Evolutionary conservation across 2,113 vertebrate species (phyloP), one percentile per base, ranked within the genome.

Genomic region (Chlamydotis undulata): DNA sequence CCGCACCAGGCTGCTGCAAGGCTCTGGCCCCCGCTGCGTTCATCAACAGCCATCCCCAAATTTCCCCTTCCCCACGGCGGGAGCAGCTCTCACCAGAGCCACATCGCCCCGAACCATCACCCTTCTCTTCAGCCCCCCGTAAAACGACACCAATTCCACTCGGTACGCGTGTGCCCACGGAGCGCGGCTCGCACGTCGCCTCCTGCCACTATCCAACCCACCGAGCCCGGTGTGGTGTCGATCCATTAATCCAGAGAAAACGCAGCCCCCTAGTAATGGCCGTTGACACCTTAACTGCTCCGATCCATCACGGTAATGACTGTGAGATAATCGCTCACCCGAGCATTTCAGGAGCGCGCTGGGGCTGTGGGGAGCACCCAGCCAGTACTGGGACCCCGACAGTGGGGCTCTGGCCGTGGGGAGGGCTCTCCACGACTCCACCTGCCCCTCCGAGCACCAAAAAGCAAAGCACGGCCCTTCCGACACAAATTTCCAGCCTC

Each of bases 211-310:
- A 49, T n/a, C 71, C 59, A 89, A 55, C 56, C 41, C 14, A 14
- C 41, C 5, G 41, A 43, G 41, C 41, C 41, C 14, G 41, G 39
- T 12, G 14, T 43, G 15, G 41, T 59, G 76, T 93, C 79, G 4
- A 93, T 96, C 96, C 94, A 96, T 96, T 96, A 96, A 96, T 93
- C 84, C 94, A 68, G 88, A 74, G 88, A 59, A 95, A 97, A 93
- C 87, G 90, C 83, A 67, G 35, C 53, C 89, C 89, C 86, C 83
- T 6, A 33, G 94, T 96, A 97, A 96, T 93, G 87, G 79, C 90
- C 97, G 94, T 94, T 94, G 94, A 96, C 93, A 90, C 87, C 31
- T 94, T 93, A 96, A 96, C 82, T 69, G 91, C 93, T 69, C 75
- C 56, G 10, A 93, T 96, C 96, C 92, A 96, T 96, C 97, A 97